Evolutionary conservation across 2,888 invertebrate genomes (phyloP).

Genomic region (Bimastos eiseni): DNA sequence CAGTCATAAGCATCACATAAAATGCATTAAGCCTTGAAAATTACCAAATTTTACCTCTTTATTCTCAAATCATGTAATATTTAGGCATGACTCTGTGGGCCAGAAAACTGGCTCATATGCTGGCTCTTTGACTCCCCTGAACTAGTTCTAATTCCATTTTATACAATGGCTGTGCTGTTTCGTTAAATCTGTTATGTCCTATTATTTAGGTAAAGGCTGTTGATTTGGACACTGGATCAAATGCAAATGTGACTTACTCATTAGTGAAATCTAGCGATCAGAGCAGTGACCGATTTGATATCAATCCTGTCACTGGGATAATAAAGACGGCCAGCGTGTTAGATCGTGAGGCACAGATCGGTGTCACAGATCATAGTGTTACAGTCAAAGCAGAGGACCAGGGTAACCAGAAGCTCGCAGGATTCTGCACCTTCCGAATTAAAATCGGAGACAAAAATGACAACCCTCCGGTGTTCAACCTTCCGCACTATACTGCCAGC

Average conservation of each 20-base stretch:
- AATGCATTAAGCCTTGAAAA: too few species aligned
- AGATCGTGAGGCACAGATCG: conserved; percentile 74
- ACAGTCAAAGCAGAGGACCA: conserved; percentile 97
- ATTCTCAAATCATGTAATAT: too few species aligned
- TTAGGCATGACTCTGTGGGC: too few species aligned
- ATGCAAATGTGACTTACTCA: conserved; percentile 83
- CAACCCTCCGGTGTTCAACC: conserved; percentile 57
- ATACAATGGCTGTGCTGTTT: neutral
- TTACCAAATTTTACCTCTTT: too few species aligned
- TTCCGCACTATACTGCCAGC: conserved; percentile 50
- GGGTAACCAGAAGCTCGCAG: conserved; percentile 90
- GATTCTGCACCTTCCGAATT: conserved; percentile 46
- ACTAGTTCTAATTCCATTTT: neutral
- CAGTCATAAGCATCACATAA: too few species aligned
- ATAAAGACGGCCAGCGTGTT: conserved; percentile 74
- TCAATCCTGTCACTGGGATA: conserved; percentile 91
- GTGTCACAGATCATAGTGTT: conserved; percentile 50
- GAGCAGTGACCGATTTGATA: conserved; percentile 88
- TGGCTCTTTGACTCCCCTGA: too few species aligned
- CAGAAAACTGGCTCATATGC: too few species aligned
- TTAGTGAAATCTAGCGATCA: conserved; percentile 77
- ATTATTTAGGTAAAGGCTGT: conserved; percentile 77
- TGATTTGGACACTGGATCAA: conserved; percentile 89
- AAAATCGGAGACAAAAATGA: conserved; percentile 58
- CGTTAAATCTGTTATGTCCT: neutral